phyloP scores from a whole-genome alignment of 2,888 invertebrate species.

The Drosophila basisetae region DNA sequence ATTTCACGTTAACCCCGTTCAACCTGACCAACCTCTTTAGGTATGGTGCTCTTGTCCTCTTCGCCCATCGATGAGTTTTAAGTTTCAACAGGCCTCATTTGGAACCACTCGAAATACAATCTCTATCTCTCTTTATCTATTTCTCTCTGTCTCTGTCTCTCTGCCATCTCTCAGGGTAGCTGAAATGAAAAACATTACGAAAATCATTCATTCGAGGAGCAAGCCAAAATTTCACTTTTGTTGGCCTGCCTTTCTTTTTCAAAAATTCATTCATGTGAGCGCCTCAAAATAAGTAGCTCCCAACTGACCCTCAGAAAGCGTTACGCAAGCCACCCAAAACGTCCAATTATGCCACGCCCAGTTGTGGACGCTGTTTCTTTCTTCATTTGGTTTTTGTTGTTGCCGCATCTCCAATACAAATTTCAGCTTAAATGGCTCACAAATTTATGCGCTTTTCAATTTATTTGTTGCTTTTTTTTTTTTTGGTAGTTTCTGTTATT shows the following conservation, averaged over 20 bases:
- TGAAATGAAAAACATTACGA: constrained; percentile 39
- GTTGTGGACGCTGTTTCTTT: constrained; percentile 43
- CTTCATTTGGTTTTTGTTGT: constrained; percentile 31
- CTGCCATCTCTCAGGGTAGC: background rate
- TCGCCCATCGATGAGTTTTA: constrained; percentile 46
- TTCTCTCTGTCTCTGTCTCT: background rate
- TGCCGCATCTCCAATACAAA: constrained; percentile 36
- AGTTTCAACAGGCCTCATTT: constrained; percentile 28
- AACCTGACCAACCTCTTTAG: constrained; percentile 17
- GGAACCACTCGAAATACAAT: constrained; percentile 31
- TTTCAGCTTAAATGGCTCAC: constrained; percentile 59
- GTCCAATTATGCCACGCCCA: constrained; percentile 57
- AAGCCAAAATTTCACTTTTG: constrained; percentile 70
- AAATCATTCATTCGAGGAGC: constrained; percentile 51
- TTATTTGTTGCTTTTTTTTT: constrained; percentile 23
- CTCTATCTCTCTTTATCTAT: background rate
- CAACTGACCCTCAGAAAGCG: constrained; percentile 58
- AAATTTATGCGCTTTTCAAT: constrained; percentile 70
- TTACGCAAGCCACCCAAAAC: constrained; percentile 56
- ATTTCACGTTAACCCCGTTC: constrained; percentile 34
- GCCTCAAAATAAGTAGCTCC: constrained; percentile 26
- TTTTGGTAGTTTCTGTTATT: constrained; percentile 30
- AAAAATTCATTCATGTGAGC: constrained; percentile 58
- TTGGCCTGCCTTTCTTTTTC: constrained; percentile 45
- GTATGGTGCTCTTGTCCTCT: constrained; percentile 2